Conservation (phyloP, 2,113 vertebrate genomes). For the Ondatra zibethicus region DNA sequence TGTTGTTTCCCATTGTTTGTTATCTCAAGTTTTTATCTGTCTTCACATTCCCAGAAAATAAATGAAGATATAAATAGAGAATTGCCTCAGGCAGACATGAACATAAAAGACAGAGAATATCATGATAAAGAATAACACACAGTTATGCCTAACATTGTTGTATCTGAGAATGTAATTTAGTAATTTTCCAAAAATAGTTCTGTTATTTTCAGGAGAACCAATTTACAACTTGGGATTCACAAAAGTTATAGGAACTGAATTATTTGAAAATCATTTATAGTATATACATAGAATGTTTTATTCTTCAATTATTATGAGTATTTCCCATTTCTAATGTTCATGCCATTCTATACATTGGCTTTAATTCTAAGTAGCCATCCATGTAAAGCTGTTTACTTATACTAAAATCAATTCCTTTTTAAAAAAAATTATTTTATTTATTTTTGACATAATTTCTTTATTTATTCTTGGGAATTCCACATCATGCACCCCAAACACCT, state of each 20-base stretch:
- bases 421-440: background rate
- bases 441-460: background rate
- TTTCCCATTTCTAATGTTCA: background rate
- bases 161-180: background rate
- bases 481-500: background rate
- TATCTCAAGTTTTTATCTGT: background rate
- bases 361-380: background rate
- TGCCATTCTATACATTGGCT: background rate
- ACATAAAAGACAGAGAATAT: background rate
- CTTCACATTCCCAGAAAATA: background rate
- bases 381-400: background rate
- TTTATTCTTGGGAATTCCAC: background rate
- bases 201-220: conserved; percentile 2
- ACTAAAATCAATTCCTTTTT: background rate
- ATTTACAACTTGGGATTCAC: background rate
- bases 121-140: background rate
- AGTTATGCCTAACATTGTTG: background rate
- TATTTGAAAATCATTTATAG: background rate
- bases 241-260: background rate
- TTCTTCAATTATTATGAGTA: background rate
- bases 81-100: background rate
- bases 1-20: background rate
- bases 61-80: background rate
- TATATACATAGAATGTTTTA: background rate
- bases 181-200: background rate